A percentile compares a stretch with the other conserved stretches of the same genome.
phyloP scores from a whole-genome alignment of 2,797 vertebrate genomes.

The Lacerta agilis region DNA sequence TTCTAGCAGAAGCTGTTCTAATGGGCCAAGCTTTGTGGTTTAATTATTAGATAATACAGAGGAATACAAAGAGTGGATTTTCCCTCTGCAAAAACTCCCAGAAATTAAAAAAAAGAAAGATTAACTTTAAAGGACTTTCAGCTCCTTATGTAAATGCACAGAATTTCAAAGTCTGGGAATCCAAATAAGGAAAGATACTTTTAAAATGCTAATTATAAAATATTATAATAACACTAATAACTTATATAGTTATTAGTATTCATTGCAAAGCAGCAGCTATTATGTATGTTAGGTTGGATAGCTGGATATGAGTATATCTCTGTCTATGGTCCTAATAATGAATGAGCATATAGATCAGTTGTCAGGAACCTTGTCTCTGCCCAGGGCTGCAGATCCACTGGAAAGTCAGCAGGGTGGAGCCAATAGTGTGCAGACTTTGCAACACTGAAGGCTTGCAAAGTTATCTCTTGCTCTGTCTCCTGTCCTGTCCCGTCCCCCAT shows the following conservation, averaged over 20 bases:
- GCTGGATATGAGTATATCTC: not conserved
- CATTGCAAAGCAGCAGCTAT: conserved; percentile 19
- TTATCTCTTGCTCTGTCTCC: too few species aligned
- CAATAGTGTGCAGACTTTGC: too few species aligned
- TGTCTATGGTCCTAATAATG: not conserved
- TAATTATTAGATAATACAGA: conserved; percentile 62
- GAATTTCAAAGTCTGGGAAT: conserved; percentile 33
- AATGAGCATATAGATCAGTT: not conserved
- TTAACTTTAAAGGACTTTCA: conserved; percentile 33
- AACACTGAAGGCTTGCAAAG: too few species aligned
- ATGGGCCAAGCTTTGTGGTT: conserved; percentile 53
- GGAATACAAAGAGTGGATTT: conserved; percentile 45
- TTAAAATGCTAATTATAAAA: conserved; percentile 31
- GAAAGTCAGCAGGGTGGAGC: too few species aligned
- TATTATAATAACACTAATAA: conserved; percentile 31
- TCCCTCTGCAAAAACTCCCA: conserved; percentile 39
- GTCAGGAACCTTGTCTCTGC: not conserved
- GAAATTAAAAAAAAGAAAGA: not conserved
- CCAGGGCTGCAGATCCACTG: not conserved
- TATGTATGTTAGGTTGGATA: not conserved
- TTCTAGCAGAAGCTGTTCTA: conserved; percentile 52
- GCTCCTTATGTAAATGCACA: not conserved
- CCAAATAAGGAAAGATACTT: conserved; percentile 13
- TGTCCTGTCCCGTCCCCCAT: too few species aligned
- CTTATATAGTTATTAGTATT: not conserved